Conservation (phyloP, 2,797 vertebrate species). For the Manis javanica region DNA sequence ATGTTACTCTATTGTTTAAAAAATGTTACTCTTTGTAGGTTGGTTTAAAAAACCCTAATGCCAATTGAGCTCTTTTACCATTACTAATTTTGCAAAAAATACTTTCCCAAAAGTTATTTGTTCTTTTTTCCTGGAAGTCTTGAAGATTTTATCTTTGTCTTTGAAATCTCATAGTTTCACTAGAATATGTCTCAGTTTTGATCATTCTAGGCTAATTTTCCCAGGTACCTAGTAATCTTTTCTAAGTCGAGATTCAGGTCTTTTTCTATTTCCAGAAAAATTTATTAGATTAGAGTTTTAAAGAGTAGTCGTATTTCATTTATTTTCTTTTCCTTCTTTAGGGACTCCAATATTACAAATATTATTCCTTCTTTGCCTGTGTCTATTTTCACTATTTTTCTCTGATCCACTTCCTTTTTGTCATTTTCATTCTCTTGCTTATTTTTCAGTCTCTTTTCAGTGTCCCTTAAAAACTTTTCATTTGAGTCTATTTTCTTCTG, state of each 20-base stretch:
- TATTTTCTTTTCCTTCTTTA: conserved; percentile 38
- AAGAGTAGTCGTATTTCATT: neutral
- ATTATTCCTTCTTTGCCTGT: neutral
- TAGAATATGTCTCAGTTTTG: neutral
- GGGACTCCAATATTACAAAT: neutral
- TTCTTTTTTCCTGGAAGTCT: neutral
- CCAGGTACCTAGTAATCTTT: neutral
- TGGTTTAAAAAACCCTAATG: neutral
- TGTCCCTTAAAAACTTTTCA: neutral
- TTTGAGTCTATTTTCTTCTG: neutral
- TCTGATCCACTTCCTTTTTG: neutral
- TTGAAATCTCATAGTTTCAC: neutral
- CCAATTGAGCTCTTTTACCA: neutral
- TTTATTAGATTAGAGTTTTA: neutral
- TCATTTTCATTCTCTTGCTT: neutral
- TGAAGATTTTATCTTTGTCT: conserved; percentile 43
- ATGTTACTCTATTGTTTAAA: neutral
- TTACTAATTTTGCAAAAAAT: neutral
- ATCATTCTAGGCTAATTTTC: conserved; percentile 24
- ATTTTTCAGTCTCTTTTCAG: neutral
- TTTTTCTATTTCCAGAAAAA: neutral
- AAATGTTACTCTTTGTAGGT: neutral
- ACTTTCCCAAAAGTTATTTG: neutral
- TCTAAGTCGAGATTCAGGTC: neutral
- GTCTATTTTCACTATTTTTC: neutral